These are phyloP conservation scores for Carterocephalus palaemon DNA, from an alignment of 2,888 invertebrate genomes.

Conservation along the genomic window DNA sequence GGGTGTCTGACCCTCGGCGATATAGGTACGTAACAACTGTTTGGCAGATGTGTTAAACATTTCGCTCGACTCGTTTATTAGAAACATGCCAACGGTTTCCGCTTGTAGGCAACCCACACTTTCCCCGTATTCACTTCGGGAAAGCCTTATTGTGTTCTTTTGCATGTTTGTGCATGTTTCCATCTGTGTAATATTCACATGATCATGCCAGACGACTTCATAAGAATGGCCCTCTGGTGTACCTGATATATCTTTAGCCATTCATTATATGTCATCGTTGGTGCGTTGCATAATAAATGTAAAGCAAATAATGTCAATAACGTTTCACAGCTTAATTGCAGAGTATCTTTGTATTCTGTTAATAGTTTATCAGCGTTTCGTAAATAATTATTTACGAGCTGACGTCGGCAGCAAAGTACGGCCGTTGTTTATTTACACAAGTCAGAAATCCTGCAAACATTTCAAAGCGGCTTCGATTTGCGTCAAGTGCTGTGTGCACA, in stretches of 20 bases:
- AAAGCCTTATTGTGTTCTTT: not conserved
- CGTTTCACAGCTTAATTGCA: not conserved
- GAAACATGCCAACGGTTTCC: constrained; percentile 32
- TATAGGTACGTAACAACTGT: no score
- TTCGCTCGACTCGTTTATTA: constrained; percentile 29
- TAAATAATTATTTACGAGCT: constrained; percentile 15
- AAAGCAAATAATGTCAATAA: no score
- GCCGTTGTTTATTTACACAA: constrained; percentile 16
- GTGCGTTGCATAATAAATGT: no score
- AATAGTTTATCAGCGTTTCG: constrained; percentile 6
- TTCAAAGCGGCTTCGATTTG: constrained; percentile 37
- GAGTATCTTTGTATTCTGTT: no score
- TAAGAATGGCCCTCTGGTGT: no score
- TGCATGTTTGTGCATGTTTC: no score
- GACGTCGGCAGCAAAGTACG: constrained; percentile 1
- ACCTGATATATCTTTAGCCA: no score
- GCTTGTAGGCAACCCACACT: constrained; percentile 26
- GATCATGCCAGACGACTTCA: no score
- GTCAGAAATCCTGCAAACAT: constrained; percentile 14
- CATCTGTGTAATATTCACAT: no score
- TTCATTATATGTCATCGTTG: no score
- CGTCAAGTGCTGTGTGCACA: constrained; percentile 59
- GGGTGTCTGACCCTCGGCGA: no score
- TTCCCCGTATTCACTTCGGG: not conserved
- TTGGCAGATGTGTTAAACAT: constrained; percentile 13